Conservation (phyloP, 2,888 invertebrate species). For the Leptopilina myrica region DNA sequence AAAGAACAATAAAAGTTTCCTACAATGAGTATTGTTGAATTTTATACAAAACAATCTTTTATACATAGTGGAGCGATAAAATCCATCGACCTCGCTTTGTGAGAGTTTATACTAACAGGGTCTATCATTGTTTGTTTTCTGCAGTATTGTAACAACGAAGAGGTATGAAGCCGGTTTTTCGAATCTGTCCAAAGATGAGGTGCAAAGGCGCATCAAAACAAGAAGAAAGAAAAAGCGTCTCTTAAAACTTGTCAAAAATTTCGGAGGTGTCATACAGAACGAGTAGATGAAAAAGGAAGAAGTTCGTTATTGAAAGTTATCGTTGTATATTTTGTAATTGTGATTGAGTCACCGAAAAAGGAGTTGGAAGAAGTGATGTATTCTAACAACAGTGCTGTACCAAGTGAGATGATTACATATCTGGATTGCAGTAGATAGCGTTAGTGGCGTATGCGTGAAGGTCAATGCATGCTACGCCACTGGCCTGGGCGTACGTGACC, state of each 20-base stretch:
- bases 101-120: conserved; percentile 36
- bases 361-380: conserved; percentile 65
- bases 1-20: conserved; percentile 22
- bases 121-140: conserved; percentile 26
- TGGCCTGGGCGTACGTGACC: conserved; percentile 61
- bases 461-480: conserved; percentile 67
- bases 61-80: conserved; percentile 8
- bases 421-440: conserved; percentile 69
- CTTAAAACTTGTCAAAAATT: too few species aligned
- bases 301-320: not conserved
- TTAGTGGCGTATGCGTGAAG: conserved; percentile 59
- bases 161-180: conserved; percentile 21
- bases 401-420: conserved; percentile 65
- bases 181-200: conserved; percentile 26
- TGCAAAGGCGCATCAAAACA: conserved; percentile 8
- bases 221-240: too few species aligned
- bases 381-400: conserved; percentile 62
- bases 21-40: conserved; percentile 35
- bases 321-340: conserved; percentile 4
- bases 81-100: conserved; percentile 34
- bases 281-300: not conserved
- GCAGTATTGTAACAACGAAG: conserved; percentile 13
- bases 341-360: conserved; percentile 16
- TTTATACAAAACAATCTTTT: not conserved
- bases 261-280: not conserved